Evolutionary conservation across 1,140 invertebrate species (phyloP), one percentile per base, ranked within the genome.

Genomic region (Zeugodacus cucurbitae): DNA sequence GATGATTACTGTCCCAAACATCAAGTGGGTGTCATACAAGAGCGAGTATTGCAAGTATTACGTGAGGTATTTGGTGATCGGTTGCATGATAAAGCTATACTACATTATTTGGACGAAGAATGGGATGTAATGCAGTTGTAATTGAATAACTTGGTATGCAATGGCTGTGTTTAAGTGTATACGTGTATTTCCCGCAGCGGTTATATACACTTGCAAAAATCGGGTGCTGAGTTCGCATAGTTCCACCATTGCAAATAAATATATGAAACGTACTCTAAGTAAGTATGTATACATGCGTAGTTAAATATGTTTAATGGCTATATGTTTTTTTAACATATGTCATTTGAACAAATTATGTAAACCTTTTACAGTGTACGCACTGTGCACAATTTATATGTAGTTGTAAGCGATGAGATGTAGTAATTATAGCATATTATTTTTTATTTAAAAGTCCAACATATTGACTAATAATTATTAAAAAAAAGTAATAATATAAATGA

Each of bases 1-100:
- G 98, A 98, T 91, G 97, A 98, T 87, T 98, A 98, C 91, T 98
- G 97, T 91, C 98, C 98, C 3, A 91, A 94, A 14, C 95, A 97
- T 90, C 95, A 96, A 91, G 97, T 97, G 48, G 95, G 96, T 29
- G 94, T 94, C 58, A 97, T 97, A 78, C 96, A 97, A 91, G 93
- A 95, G 10, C 91, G 92, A 17, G 95, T 97, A 2, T 87, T 97
- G 34, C 91, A 95, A 17, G 89, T 94, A 26, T 90, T 95, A 22
- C 90, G 89, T 17, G 90, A 93, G 2, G 92, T 93, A 6, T 93
- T 93, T 86, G 91, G 90, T 14, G 92, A 93, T 2, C 89, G 89
- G 32, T 70, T 93, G 11, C 90, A 92, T 70, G 89, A 92, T 11
- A 93, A 92, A 64, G 90, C 93, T 32, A 93, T 93, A 37, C 67